Base-by-base conservation (phyloP, 2,888 invertebrate genomes). In the Schrankia costaestrigalis region DNA sequence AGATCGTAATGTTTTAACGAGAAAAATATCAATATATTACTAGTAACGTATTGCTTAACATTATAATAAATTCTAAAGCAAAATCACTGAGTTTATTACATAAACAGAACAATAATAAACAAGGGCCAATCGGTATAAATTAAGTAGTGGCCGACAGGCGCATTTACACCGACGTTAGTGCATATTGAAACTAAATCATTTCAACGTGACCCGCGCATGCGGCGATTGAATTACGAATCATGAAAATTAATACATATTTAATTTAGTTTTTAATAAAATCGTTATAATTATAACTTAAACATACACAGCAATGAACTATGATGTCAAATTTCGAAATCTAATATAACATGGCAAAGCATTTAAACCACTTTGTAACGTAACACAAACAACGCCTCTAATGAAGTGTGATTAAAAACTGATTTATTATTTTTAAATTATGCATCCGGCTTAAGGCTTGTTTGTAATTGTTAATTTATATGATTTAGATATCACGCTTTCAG, bases 131-230 rank as follows among this genome's bases (percentile, higher is more conserved):
- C 62, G 69, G 65, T 76, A 81, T 82, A 82, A 82, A 83, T 82
- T 73, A 78, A 56, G 60, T 46, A 32, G 46, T 31, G 58, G 56
- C 46, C 50, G 78, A 79, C 80, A 75, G 72, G 50, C 68, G 64
- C 70, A 70, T 73, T 77, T 73, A 73, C 70, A 55, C 65, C 71
- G 67, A 69, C 74, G 71, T 73, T 70, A 48, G 66, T 60, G 71
- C 59, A 66, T 75, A 82, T 79, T 79, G 78, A 79, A 81, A 77
- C 72, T 84, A 80, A 80, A 81, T 84, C 78, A 83, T 74, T 72
- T 63, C 70, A 68, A 68, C 71, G 70, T 78, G 74, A 78, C 70
- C 70, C 62, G 41, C 41, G 51, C 59, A n/a, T n/a, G n/a, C 31
- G 51, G 35, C 10, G 15, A 8, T 17, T 11, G n/a, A 44, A 56